Evolutionary conservation across 1,140 invertebrate species (phyloP).

Genomic region (Drosophila parabipectinata): DNA sequence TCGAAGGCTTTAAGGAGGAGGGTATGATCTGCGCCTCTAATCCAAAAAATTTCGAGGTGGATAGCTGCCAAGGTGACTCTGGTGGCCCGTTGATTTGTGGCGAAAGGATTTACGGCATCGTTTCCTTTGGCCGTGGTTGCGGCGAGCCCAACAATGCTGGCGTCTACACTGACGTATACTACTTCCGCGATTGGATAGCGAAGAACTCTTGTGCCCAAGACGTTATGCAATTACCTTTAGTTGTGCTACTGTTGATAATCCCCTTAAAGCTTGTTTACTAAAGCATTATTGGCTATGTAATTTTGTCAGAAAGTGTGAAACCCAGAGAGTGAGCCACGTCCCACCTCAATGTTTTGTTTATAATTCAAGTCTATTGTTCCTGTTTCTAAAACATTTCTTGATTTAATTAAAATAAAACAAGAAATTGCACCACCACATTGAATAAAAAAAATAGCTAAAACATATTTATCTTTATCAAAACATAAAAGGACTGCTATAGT

Average conservation of each 20-base stretch:
- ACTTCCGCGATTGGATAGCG: background rate
- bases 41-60: background rate
- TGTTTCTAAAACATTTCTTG: too few relatives aligned
- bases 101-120: background rate
- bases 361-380: too few relatives aligned
- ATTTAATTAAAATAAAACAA: too few relatives aligned
- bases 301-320: too few relatives aligned
- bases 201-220: background rate
- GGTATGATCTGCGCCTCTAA: background rate
- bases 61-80: constrained; percentile 1
- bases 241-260: background rate
- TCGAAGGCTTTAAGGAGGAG: background rate
- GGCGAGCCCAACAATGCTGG: background rate
- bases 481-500: too few relatives aligned
- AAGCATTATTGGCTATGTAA: background rate
- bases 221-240: background rate
- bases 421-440: too few relatives aligned
- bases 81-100: background rate
- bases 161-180: background rate
- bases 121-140: background rate
- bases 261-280: background rate
- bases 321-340: too few relatives aligned
- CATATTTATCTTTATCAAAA: too few relatives aligned
- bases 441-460: too few relatives aligned
- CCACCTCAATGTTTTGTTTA: too few relatives aligned